phyloP scores from a whole-genome alignment of 2,888 invertebrate genomes.

The Drosophila neonasuta region DNA sequence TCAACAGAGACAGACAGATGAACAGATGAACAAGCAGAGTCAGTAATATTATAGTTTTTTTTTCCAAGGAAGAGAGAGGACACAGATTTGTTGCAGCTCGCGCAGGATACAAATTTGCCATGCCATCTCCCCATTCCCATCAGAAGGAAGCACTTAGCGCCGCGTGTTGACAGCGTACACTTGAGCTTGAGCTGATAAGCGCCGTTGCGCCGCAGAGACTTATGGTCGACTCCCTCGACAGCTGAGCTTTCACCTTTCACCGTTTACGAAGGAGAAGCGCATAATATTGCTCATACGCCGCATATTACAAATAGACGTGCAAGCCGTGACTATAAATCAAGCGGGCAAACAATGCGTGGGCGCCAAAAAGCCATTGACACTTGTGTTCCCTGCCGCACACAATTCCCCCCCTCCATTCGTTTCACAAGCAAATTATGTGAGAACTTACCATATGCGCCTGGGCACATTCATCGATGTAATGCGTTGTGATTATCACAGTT shows the following conservation, averaged over 20 bases:
- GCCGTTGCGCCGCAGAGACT: conserved; percentile 34
- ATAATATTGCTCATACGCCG: conserved; percentile 75
- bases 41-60: conserved; percentile 65
- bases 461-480: conserved; percentile 93
- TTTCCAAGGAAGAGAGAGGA: conserved; percentile 27
- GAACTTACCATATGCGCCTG: conserved; percentile 90
- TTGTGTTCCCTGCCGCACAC: conserved; percentile 16
- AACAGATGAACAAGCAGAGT: conserved; percentile 12
- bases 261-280: conserved; percentile 21
- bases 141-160: conserved; percentile 73
- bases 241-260: conserved; percentile 73
- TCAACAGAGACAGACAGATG: conserved; percentile 59
- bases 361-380: conserved; percentile 71
- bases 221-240: conserved; percentile 38
- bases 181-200: conserved; percentile 65
- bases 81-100: conserved; percentile 72
- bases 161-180: conserved; percentile 70
- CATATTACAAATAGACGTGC: conserved; percentile 71
- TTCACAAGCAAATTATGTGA: not conserved
- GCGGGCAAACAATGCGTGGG: conserved; percentile 70
- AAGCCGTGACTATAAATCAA: conserved; percentile 68
- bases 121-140: not conserved
- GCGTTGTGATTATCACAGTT: conserved; percentile 93
- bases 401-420: not conserved
- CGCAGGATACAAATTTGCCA: conserved; percentile 77